phyloP scores from a whole-genome alignment of 2,113 vertebrate genomes.

The Pyrgilauda ruficollis region DNA sequence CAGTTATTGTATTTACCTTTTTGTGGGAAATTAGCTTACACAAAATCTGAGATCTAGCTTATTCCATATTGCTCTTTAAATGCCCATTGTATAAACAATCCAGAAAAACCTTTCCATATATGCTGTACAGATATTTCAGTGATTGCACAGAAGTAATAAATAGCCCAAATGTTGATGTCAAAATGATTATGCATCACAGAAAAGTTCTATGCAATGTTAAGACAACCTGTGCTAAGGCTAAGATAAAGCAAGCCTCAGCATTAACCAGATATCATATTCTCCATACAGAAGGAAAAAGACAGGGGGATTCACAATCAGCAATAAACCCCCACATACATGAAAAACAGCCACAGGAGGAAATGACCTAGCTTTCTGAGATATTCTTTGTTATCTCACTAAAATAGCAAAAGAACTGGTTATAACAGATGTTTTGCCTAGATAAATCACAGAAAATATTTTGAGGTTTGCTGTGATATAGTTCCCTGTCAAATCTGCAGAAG shows the following conservation, averaged over 20 bases:
- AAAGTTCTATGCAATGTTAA: not conserved
- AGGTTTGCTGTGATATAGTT: not conserved
- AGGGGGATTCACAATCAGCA: not conserved
- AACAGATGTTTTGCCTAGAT: not conserved
- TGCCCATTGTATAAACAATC: not conserved
- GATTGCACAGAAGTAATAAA: not conserved
- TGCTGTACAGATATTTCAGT: not conserved
- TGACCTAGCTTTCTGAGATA: not conserved
- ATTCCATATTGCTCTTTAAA: not conserved
- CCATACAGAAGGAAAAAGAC: not conserved
- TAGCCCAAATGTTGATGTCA: not conserved
- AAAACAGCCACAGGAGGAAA: not conserved
- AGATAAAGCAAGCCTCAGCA: not conserved
- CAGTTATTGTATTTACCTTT: not conserved
- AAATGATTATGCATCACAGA: not conserved
- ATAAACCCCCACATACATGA: not conserved
- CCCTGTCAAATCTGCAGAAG: not conserved
- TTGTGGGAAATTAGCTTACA: not conserved
- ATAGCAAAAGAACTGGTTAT: not conserved
- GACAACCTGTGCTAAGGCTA: not conserved
- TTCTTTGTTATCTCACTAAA: not conserved
- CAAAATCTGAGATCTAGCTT: not conserved
- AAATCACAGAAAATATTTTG: not conserved
- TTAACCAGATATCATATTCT: not conserved
- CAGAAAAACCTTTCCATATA: not conserved